Conservation (phyloP, 2,113 vertebrate genomes). For the Channa argus region DNA sequence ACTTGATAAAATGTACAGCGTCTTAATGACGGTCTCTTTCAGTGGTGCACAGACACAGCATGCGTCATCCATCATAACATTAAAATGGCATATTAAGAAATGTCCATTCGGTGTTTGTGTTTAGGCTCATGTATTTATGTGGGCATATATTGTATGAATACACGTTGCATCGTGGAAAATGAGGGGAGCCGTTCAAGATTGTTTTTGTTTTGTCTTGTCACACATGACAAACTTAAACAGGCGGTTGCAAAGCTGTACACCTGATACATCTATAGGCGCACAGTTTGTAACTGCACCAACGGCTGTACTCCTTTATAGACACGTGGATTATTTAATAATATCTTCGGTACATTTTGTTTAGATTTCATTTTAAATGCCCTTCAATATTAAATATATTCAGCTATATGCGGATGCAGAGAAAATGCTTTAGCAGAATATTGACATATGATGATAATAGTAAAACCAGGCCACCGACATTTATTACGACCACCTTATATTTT, state of each 20-base stretch:
- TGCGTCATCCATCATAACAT: background rate
- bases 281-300: background rate
- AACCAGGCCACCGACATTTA: background rate
- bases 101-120: slow-evolving; percentile 4
- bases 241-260: slow-evolving; percentile 12
- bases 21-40: no score
- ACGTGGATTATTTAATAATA: background rate
- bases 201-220: slow-evolving; percentile 62
- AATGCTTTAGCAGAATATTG: no score
- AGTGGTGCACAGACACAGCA: no score
- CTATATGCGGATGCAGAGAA: no score
- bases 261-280: slow-evolving; percentile 2
- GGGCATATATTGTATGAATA: slow-evolving; percentile 49
- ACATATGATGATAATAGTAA: background rate
- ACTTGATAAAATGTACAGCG: no score
- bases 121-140: slow-evolving; percentile 35
- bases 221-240: slow-evolving; percentile 36
- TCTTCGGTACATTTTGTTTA: no score
- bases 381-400: no score
- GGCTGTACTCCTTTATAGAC: background rate
- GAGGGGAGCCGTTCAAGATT: slow-evolving; percentile 34
- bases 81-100: background rate
- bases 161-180: slow-evolving; percentile 2
- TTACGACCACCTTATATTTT: background rate
- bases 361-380: background rate